Evolutionary conservation across 2,113 vertebrate genomes (phyloP), one percentile per base, ranked within the genome.

Genomic region (Herpetotheres cachinnans): DNA sequence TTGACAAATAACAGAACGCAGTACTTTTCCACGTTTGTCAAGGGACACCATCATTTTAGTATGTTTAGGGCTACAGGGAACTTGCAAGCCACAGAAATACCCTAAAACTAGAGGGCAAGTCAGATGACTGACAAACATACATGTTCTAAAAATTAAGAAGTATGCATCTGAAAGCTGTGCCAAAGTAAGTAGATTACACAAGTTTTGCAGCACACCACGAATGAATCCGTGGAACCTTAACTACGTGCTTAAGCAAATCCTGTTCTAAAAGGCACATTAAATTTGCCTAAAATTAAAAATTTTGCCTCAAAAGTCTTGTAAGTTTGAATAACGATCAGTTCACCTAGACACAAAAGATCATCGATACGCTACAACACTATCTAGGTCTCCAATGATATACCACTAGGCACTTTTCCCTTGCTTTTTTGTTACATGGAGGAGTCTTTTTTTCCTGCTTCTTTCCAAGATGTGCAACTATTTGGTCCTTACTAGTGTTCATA

Each of bases 101-200:
- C 63, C 80, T 50, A 56, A 74, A 90, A 65, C 62, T 49, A 59
- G 34, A 70, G 61, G 79, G 36, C 7, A 10, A 88, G n/a, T 62
- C 2, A 3, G 55, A 56, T 0, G 3, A 74, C 13, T 4, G 4
- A 74, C 16, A 77, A 82, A 95, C n/a, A 49, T 77, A 86, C 42
- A 81, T 86, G 47, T 44, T 89, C 72, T 42, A 61, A 86, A 91
- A 93, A 92, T 25, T 16, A 86, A 49, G 15, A 76, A 89, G 40
- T 4, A 63, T 12, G 24, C 25, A 59, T 58, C 55, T 47, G 59
- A 84, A 93, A 87, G 19, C 10, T 1, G 1, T 44, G 70, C 78
- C 89, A 91, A 94, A 89, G 69, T 42, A 96, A 84, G 42, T 7
- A 81, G 40, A 89, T 95, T 69, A 79, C 78, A 72, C 42, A 84